Evolutionary conservation across 2,113 vertebrate species (phyloP), one percentile per base, ranked within the genome.

Genomic region (Dipodomys ordii): DNA sequence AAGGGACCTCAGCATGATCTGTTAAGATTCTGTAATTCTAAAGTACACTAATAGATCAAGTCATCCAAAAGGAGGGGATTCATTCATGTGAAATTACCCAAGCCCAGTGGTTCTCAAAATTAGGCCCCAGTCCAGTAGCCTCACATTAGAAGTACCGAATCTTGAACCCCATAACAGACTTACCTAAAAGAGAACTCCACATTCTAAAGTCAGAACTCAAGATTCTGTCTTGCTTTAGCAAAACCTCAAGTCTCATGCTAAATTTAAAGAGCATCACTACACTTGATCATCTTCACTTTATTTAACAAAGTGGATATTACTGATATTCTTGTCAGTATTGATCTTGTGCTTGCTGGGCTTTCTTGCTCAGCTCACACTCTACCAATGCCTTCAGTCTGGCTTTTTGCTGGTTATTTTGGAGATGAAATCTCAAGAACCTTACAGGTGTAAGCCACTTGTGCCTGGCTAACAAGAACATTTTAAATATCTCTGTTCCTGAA

Each of bases 131-230:
- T 83, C 67, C 30, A 28, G 3, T 65, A 46, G 18, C 79, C 65
- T 88, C n/a, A 86, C 62, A n/a, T 64, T 88, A 85, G 46, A 91
- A 91, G 25, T 71, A 19, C 53, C 81, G 46, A 71, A 74, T 74
- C 60, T 68, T 87, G 28, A 44, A 5, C 15, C 80, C 46, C 32
- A 30, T 49, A 28, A 83, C 57, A 80, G 25, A 92, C 62, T n/a
- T 87, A 11, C 67, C 60, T 32, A 44, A 83, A 93, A 49, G 27
- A 57, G 53, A 57, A 57, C 53, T 57, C 53, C 12, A 8, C 53
- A 57, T 57, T 53, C 25, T 69, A 6, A 35, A 49, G 9, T 11
- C 12, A 67, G 64, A 23, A 74, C n/a, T 32, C 35, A 68, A 49
- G 25, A 83, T 80, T 88, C 23, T 57, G 2, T 81, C 57, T 39